A percentile compares a stretch with the other conserved stretches of the same genome.
Conservation (phyloP, 1,140 invertebrate species). For the Diorhabda carinulata region DNA sequence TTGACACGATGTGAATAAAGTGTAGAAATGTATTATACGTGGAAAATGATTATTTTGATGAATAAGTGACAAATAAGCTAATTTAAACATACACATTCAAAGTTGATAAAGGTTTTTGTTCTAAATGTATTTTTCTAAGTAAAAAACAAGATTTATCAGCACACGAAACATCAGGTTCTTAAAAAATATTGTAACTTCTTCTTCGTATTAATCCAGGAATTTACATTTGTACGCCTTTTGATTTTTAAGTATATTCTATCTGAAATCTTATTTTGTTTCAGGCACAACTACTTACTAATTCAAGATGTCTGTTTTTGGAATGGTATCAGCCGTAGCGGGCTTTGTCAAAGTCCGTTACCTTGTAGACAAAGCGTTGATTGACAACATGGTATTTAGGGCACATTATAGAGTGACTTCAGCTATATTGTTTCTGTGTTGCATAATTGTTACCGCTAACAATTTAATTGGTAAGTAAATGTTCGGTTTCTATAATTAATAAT, state of each 20-base stretch:
- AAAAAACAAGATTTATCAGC: too few relatives aligned
- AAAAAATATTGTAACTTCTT: not conserved
- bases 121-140: too few relatives aligned
- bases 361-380: constrained; percentile 80
- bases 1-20: too few relatives aligned
- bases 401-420: constrained; percentile 87
- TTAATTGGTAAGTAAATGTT: constrained; percentile 69
- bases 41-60: too few relatives aligned
- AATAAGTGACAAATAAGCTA: too few relatives aligned
- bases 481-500: too few relatives aligned
- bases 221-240: too few relatives aligned
- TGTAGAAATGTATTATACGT: too few relatives aligned
- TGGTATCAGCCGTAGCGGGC: constrained; percentile 78
- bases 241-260: not conserved
- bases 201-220: not conserved
- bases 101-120: too few relatives aligned
- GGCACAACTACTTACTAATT: constrained; percentile 19
- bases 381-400: constrained; percentile 85
- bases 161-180: not conserved
- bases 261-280: constrained; percentile 17
- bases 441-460: constrained; percentile 84
- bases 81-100: too few relatives aligned
- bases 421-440: constrained; percentile 79
- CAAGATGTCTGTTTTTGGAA: constrained; percentile 74
- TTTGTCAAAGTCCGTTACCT: constrained; percentile 83